phyloP scores from a whole-genome alignment of 2,888 invertebrate genomes.

The Pyrochroa serraticornis region DNA sequence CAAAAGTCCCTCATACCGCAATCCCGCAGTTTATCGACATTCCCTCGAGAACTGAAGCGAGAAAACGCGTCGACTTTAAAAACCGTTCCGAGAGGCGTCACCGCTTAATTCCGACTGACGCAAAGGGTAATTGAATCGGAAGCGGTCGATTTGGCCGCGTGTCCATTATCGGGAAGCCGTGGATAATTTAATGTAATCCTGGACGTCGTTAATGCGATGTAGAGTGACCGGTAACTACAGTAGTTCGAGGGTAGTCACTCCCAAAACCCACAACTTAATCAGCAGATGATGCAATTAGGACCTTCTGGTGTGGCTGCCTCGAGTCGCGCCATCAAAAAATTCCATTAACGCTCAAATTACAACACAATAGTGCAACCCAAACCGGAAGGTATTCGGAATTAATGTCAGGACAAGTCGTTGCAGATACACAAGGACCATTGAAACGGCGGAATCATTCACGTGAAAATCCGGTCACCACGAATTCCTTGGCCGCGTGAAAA shows the following conservation, averaged over 20 bases:
- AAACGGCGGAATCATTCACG: too few species aligned
- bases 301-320: conserved; percentile 22
- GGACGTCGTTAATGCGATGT: conserved; percentile 27
- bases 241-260: conserved; percentile 22
- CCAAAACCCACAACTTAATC: conserved; percentile 6
- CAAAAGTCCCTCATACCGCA: too few species aligned
- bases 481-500: too few species aligned
- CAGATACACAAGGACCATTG: too few species aligned
- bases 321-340: conserved; percentile 20
- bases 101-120: conserved; percentile 7
- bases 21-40: too few species aligned
- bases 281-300: conserved; percentile 15
- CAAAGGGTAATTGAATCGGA: conserved; percentile 25
- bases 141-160: conserved; percentile 24
- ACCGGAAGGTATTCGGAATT: too few species aligned
- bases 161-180: conserved; percentile 33
- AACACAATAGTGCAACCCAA: too few species aligned
- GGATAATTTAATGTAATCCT: conserved; percentile 34
- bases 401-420: too few species aligned
- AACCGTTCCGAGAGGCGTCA: conserved; percentile 3
- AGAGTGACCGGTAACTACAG: conserved; percentile 21
- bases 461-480: too few species aligned
- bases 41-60: too few species aligned
- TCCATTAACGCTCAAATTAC: too few species aligned
- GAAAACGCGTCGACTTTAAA: too few species aligned